A percentile compares a stretch with the other conserved stretches of the same genome.
These are phyloP conservation scores for Tringa solitaria DNA, from an alignment of 2,113 vertebrate species.

Conservation along the genomic window DNA sequence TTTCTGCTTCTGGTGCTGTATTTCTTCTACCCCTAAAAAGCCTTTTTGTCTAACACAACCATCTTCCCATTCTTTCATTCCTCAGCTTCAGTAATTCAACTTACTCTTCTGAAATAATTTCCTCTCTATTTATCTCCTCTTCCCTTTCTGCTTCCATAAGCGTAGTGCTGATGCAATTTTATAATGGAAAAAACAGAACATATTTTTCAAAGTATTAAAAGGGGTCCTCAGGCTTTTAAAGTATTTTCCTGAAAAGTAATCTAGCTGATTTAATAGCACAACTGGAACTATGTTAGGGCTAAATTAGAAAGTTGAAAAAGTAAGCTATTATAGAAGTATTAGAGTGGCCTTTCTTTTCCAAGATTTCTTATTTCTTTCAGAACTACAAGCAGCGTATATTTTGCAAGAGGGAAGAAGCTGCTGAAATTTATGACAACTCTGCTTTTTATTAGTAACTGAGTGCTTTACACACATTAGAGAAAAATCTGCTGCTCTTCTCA, in stretches of 20 bases:
- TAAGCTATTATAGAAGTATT: background rate
- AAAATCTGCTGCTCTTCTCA: background rate
- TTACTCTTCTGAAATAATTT: background rate
- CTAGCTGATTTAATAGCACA: background rate
- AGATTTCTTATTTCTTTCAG: background rate
- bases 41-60: background rate
- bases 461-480: background rate
- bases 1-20: background rate
- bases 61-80: background rate
- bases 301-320: background rate
- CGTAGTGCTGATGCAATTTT: background rate
- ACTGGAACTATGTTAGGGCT: accelerated
- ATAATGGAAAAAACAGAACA: background rate
- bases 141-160: background rate
- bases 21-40: background rate
- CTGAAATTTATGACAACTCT: background rate
- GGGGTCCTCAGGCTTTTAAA: background rate
- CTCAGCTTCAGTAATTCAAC: background rate
- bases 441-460: background rate
- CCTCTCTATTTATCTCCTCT: background rate
- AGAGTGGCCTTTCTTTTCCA: background rate
- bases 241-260: background rate
- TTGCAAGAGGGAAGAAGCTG: background rate
- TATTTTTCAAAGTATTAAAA: background rate
- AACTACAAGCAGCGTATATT: background rate